Conservation (phyloP, 2,888 invertebrate genomes). For the Volucella bombylans region DNA sequence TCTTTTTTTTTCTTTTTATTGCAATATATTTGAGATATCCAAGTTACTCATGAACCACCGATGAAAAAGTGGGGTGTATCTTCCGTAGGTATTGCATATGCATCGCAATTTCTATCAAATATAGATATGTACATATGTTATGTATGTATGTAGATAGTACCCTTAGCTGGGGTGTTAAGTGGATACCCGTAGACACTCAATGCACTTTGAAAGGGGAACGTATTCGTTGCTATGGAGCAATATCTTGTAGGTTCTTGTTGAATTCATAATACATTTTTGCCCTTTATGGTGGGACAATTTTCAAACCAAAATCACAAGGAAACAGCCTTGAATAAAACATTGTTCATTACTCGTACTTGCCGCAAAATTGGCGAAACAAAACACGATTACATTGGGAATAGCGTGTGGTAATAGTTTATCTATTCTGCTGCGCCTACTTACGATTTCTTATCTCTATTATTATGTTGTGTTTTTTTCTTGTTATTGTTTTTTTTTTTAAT, state of each 20-base stretch:
- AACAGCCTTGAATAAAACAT: neutral
- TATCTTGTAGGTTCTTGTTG: too few species aligned
- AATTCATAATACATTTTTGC: too few species aligned
- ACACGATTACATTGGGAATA: constrained; percentile 30
- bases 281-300: too few species aligned
- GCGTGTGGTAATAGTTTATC: constrained; percentile 53
- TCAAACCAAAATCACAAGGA: neutral
- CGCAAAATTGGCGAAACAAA: constrained; percentile 31
- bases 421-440: constrained; percentile 44
- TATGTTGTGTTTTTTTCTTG: constrained; percentile 34
- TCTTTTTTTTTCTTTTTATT: constrained; percentile 37
- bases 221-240: too few species aligned
- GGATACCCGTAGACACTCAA: too few species aligned
- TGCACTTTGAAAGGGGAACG: too few species aligned
- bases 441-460: constrained; percentile 41
- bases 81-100: neutral
- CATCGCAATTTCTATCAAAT: neutral
- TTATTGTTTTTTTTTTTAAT: constrained; percentile 8
- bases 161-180: too few species aligned
- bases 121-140: neutral
- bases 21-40: neutral
- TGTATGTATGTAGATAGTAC: too few species aligned
- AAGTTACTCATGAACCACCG: constrained; percentile 19
- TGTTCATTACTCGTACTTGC: neutral
- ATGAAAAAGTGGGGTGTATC: constrained; percentile 18